These are phyloP conservation scores for Laodelphax striatellus DNA, from an alignment of 1,140 invertebrate genomes.

Conservation along the genomic window DNA sequence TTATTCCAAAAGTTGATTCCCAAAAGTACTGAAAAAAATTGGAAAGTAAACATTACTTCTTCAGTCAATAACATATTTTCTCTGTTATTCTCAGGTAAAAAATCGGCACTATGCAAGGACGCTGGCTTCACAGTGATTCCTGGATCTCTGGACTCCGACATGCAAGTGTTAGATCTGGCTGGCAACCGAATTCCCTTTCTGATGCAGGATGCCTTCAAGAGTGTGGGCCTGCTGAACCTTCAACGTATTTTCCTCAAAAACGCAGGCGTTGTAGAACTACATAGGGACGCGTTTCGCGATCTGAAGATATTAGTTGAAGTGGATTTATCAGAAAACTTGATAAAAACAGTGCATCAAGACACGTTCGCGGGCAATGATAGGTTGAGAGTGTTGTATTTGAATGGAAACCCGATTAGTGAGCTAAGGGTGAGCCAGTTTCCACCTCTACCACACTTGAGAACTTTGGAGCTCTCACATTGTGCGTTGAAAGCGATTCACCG, in stretches of 20 bases:
- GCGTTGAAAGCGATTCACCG: conserved; percentile 55
- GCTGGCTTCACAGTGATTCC: conserved; percentile 63
- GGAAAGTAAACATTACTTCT: no score
- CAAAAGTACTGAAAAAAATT: no score
- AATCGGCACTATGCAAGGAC: conserved; percentile 68
- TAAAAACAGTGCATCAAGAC: conserved; percentile 49
- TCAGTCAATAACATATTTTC: no score
- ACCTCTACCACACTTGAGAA: conserved; percentile 51
- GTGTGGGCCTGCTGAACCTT: conserved; percentile 65
- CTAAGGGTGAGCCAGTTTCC: conserved; percentile 56
- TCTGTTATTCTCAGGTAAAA: conserved; percentile 48
- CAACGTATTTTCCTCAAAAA: conserved; percentile 68
- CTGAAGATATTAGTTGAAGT: conserved; percentile 79
- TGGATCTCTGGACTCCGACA: conserved; percentile 58
- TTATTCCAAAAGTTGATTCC: no score
- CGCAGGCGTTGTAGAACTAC: conserved; percentile 58
- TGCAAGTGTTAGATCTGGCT: conserved; percentile 74
- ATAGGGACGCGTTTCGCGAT: conserved; percentile 72
- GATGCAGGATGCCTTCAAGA: conserved; percentile 66
- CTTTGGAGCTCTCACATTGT: conserved; percentile 63
- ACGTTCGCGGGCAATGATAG: conserved; percentile 66
- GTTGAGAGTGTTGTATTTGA: conserved; percentile 51
- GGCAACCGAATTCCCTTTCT: conserved; percentile 64
- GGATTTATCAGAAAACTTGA: conserved; percentile 62
- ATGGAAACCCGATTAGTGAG: conserved; percentile 53